These are phyloP conservation scores for Nomada flava DNA, from an alignment of 2,888 invertebrate species.

Conservation along the genomic window DNA sequence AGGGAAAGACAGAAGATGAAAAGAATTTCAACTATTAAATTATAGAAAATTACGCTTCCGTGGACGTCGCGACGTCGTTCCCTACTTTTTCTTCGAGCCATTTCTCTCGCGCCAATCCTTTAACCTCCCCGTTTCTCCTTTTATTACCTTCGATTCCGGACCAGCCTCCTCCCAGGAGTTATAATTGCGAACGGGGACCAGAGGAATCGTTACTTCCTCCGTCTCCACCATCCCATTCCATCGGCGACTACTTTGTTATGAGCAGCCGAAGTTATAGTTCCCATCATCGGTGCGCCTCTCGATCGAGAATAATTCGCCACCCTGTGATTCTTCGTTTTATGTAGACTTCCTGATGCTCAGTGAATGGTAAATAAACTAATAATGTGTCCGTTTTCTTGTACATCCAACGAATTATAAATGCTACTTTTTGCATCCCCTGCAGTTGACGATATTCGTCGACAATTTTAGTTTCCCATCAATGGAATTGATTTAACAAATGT, in stretches of 20 bases:
- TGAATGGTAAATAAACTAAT: not conserved
- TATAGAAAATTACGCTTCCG: slow-evolving; percentile 70
- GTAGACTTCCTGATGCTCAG: not conserved
- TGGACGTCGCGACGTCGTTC: slow-evolving; percentile 30
- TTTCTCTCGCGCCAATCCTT: slow-evolving; percentile 49
- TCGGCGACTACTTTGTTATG: slow-evolving; percentile 60
- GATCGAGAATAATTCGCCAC: slow-evolving; percentile 12
- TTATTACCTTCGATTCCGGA: slow-evolving; percentile 60
- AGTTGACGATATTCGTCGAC: too few relatives aligned
- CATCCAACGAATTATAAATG: too few relatives aligned
- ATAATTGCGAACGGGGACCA: slow-evolving; percentile 61
- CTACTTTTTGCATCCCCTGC: too few relatives aligned
- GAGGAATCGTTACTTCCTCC: slow-evolving; percentile 43
- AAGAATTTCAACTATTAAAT: slow-evolving; percentile 73
- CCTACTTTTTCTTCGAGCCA: slow-evolving; percentile 45
- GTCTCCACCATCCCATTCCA: not conserved
- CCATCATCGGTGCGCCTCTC: slow-evolving; percentile 25
- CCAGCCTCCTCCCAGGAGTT: slow-evolving; percentile 44
- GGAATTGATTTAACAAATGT: too few relatives aligned
- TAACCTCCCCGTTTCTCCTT: slow-evolving; percentile 52
- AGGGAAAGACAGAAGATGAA: slow-evolving; percentile 35
- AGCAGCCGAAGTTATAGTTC: slow-evolving; percentile 49
- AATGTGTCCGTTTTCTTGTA: too few relatives aligned
- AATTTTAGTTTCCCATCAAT: too few relatives aligned
- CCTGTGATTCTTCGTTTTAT: not conserved